Conservation (phyloP, 2,888 invertebrate genomes). For the Ormyrus labotus region DNA sequence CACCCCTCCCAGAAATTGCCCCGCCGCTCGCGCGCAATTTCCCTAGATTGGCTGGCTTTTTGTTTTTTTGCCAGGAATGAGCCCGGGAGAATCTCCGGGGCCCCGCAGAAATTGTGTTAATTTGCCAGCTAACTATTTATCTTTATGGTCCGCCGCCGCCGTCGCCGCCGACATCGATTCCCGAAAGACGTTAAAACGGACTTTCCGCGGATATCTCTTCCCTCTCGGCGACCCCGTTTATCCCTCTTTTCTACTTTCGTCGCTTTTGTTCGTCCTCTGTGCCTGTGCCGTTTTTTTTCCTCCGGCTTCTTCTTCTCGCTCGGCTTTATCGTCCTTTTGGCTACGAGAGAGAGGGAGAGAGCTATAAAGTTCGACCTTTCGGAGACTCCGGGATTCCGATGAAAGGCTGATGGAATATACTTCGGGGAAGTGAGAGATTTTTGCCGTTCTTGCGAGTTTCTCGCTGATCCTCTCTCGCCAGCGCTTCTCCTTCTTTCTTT, state of each 20-base stretch:
- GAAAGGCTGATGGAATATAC: constrained; percentile 58
- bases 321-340: constrained; percentile 18
- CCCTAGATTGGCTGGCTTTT: constrained; percentile 62
- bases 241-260: constrained; percentile 53
- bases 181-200: constrained; percentile 65
- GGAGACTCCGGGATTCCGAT: constrained; percentile 54
- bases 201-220: constrained; percentile 63
- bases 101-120: constrained; percentile 73
- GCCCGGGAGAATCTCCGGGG: constrained; percentile 34
- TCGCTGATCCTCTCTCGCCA: not conserved
- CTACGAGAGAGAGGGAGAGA: constrained; percentile 19
- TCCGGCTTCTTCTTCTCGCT: constrained; percentile 17
- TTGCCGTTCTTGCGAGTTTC: constrained; percentile 6
- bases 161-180: constrained; percentile 63
- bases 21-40: constrained; percentile 59
- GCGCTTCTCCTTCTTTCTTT: not conserved
- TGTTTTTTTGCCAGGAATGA: constrained; percentile 43
- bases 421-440: constrained; percentile 55
- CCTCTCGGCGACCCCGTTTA: constrained; percentile 31
- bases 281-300: not conserved
- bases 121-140: constrained; percentile 74
- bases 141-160: constrained; percentile 68
- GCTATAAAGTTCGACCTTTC: constrained; percentile 58
- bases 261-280: constrained; percentile 34
- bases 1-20: constrained; percentile 46